Percentiles rank a stretch among this genome's conserved stretches.
phyloP scores from a whole-genome alignment of 2,113 vertebrate species.

The Oreochromis spilurus region DNA sequence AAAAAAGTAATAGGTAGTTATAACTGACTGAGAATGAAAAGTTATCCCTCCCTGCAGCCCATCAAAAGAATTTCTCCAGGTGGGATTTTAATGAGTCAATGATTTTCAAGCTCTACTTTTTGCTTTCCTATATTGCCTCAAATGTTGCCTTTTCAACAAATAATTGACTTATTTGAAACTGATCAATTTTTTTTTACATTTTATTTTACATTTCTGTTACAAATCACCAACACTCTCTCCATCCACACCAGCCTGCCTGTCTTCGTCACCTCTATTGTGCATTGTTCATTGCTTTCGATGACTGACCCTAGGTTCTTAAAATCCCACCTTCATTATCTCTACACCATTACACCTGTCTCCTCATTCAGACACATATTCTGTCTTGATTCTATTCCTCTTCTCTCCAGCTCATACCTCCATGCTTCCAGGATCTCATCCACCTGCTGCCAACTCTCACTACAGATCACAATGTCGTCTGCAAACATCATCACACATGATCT shows the following conservation, averaged over 20 bases:
- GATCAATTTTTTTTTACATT: neutral
- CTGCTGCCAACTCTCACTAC: neutral
- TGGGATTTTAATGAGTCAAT: neutral
- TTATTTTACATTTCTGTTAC: neutral
- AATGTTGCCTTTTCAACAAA: neutral
- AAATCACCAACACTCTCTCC: neutral
- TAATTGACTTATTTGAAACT: neutral
- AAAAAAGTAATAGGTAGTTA: neutral
- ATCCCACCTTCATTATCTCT: neutral
- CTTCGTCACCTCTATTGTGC: neutral
- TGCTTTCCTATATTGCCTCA: neutral
- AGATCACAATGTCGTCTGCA: neutral
- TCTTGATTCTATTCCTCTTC: neutral
- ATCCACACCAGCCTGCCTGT: neutral
- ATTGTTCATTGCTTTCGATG: neutral
- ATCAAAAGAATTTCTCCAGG: neutral
- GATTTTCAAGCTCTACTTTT: neutral
- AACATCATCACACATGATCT: neutral
- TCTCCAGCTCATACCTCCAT: neutral
- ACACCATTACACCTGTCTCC: neutral
- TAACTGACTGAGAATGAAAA: neutral
- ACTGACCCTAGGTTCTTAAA: neutral
- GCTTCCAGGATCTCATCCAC: neutral
- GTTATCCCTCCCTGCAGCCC: neutral
- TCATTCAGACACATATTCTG: neutral